These are phyloP conservation scores for Condylura cristata DNA, from an alignment of 2,113 vertebrate genomes.

Conservation along the genomic window DNA sequence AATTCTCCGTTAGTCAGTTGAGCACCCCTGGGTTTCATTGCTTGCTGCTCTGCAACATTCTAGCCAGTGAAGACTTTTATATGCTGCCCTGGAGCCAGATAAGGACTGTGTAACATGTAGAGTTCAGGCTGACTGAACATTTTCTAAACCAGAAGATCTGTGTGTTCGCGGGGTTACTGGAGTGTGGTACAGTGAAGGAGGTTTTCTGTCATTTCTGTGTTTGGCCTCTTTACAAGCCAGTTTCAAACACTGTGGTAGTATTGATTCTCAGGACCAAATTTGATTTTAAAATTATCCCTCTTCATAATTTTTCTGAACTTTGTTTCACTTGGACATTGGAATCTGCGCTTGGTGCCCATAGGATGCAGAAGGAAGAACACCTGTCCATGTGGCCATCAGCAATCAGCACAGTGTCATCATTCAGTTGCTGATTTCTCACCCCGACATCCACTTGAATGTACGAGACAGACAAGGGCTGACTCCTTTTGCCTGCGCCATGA, in stretches of 20 bases:
- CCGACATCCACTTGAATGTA: constrained; percentile 93
- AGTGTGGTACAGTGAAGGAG: neutral
- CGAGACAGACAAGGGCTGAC: constrained; percentile 97
- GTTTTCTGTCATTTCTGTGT: neutral
- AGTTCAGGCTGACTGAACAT: neutral
- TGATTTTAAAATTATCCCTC: neutral
- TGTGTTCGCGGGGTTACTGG: neutral
- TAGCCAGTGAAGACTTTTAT: neutral
- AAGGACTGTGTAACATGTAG: neutral
- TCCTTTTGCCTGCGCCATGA: constrained; percentile 98
- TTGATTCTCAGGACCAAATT: neutral
- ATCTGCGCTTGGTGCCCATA: constrained; percentile 71
- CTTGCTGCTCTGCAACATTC: neutral
- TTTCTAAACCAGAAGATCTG: neutral
- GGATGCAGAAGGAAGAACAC: constrained; percentile 97
- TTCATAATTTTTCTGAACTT: neutral
- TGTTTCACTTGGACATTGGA: neutral
- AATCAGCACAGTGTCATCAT: constrained; percentile 97
- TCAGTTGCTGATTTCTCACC: constrained; percentile 97
- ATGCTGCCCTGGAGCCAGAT: neutral
- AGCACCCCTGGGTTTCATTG: neutral
- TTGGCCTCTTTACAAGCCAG: neutral
- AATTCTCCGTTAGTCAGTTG: neutral
- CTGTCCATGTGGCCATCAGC: constrained; percentile 97
- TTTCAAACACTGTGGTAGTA: neutral